These are phyloP conservation scores for Leptinotarsa peninsularis DNA, from an alignment of 2,888 invertebrate genomes.

Conservation along the genomic window DNA sequence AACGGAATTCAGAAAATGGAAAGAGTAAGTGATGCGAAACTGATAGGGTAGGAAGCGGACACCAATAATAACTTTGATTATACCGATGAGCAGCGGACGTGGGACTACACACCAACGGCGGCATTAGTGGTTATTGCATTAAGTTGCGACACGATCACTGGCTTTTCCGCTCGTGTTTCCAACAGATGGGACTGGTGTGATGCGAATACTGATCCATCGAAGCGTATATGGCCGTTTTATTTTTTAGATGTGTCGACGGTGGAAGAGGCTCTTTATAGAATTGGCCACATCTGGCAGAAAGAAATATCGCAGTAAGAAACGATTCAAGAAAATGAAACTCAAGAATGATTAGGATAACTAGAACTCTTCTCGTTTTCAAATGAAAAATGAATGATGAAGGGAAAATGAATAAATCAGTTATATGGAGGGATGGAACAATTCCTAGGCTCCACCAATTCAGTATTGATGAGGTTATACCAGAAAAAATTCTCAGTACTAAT, in stretches of 20 bases:
- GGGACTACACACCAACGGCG: conserved; percentile 25
- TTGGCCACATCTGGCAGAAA: no score
- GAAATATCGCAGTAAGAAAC: no score
- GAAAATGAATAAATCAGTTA: no score
- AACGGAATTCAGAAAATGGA: background rate
- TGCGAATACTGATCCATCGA: conserved; percentile 1
- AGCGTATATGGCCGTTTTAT: background rate
- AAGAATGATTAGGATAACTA: no score
- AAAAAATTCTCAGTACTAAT: no score
- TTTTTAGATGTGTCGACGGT: background rate
- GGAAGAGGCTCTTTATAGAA: background rate
- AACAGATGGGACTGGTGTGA: background rate
- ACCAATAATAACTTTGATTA: conserved; percentile 32
- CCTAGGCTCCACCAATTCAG: no score
- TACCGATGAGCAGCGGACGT: conserved; percentile 22
- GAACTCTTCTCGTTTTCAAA: no score
- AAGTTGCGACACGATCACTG: conserved; percentile 16
- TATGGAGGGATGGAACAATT: no score
- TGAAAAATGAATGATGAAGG: no score
- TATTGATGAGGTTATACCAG: no score
- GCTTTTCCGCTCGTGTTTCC: conserved; percentile 6
- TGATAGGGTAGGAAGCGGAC: conserved; percentile 24
- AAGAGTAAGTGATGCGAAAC: conserved; percentile 21
- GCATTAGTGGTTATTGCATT: conserved; percentile 31
- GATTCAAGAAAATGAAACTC: no score